phyloP scores from a whole-genome alignment of 2,797 vertebrate genomes.

The Meriones psammophilus region DNA sequence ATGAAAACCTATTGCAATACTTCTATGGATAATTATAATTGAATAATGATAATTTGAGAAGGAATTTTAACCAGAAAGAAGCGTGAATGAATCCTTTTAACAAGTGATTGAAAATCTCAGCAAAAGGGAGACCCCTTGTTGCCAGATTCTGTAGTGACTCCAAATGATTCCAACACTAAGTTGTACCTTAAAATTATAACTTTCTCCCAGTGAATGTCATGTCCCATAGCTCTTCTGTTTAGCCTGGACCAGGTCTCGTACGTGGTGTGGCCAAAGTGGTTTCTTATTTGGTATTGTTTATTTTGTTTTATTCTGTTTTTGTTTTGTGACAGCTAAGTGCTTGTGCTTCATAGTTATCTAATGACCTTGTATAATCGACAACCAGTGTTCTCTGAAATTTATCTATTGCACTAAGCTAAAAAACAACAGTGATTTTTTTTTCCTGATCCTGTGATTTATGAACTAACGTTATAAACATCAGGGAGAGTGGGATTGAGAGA shows the following conservation, averaged over 20 bases:
- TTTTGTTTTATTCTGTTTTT: neutral
- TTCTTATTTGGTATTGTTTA: neutral
- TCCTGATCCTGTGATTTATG: constrained; percentile 48
- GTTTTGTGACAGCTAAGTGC: neutral
- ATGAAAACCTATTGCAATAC: neutral
- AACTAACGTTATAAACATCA: neutral
- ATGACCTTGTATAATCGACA: neutral
- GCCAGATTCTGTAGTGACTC: neutral
- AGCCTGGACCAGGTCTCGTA: neutral
- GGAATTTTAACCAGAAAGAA: constrained; percentile 40
- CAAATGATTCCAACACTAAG: neutral
- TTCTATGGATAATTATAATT: neutral
- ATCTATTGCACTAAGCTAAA: neutral
- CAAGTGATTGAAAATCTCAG: constrained; percentile 16
- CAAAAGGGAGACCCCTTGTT: neutral
- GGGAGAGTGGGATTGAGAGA: neutral
- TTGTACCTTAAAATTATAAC: neutral
- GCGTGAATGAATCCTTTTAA: neutral
- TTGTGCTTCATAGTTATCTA: neutral
- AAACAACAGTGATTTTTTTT: neutral
- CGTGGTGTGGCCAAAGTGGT: neutral
- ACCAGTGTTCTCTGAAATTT: neutral
- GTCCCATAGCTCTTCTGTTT: neutral
- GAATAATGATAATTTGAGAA: constrained; percentile 19
- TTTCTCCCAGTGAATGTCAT: neutral